Percentiles rank a stretch among this genome's conserved stretches.
These are phyloP conservation scores for Cephus rjabovi DNA, from an alignment of 2,888 invertebrate genomes.

Conservation along the genomic window DNA sequence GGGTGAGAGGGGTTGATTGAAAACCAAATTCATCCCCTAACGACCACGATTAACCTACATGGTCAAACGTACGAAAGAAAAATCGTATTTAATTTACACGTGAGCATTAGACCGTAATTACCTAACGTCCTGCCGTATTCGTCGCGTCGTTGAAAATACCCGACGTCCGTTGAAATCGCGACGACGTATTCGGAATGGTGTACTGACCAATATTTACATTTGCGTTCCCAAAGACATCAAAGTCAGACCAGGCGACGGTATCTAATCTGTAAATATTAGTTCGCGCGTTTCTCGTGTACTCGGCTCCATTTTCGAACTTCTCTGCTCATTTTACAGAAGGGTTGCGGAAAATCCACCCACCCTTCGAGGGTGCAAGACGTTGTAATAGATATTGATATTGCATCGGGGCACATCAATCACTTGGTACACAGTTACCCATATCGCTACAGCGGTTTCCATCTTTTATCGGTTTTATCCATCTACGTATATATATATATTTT, in stretches of 20 bases:
- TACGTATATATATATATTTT: neutral
- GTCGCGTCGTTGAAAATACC: too few relatives aligned
- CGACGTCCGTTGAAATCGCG: neutral
- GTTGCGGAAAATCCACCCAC: constrained; percentile 6
- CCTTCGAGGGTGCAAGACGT: constrained; percentile 1
- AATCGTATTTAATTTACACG: constrained; percentile 54
- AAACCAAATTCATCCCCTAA: neutral
- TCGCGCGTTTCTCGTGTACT: neutral
- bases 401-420: constrained; percentile 12
- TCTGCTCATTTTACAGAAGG: neutral
- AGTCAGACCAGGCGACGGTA: neutral
- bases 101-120: too few relatives aligned
- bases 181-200: neutral
- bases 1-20: neutral
- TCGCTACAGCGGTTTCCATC: neutral
- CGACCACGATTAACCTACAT: constrained; percentile 44
- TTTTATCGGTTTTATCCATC: neutral
- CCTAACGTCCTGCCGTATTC: too few relatives aligned
- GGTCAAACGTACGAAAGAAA: constrained; percentile 43
- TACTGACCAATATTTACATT: neutral
- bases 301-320: neutral
- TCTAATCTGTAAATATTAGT: too few relatives aligned
- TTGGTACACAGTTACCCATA: neutral
- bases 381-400: constrained; percentile 8
- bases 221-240: neutral